Evolutionary conservation across 1,140 invertebrate species (phyloP), one percentile per base, ranked within the genome.

Genomic region (Microvelia longipes): DNA sequence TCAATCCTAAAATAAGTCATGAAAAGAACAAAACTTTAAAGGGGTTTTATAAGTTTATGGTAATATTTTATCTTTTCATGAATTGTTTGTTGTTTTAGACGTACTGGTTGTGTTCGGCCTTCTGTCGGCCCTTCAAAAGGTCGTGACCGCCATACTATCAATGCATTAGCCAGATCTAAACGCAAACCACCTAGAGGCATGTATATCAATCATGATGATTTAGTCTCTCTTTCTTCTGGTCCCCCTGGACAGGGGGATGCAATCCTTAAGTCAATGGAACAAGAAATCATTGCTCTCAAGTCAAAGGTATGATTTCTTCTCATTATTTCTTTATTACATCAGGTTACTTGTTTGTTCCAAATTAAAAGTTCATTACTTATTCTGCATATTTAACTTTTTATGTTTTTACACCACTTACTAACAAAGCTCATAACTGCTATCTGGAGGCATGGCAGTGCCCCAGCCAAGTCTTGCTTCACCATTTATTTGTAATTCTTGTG

Each of bases 181-280:
- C 86, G 93, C 77, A 92, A 92, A 78, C 91, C 95, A 72, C 95
- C 95, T 29, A 87, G 91, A 73, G 95, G 95, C 79, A 96, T 98
- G 89, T 93, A 94, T 82, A 90, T 98, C 78, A 96, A 95, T 84
- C 91, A 96, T 79, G 94, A 97, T 80, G 95, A 97, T 84, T 85
- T 98, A 75, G 70, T 91, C 70, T 87, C 90, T 66, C 87, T 97
- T 82, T 94, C 93, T 35, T 87, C 86, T 64, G 79, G 84, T 76
- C 81, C 86, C 75, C 82, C 85, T 28, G 83, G 82, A 71, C 82
- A 84, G 72, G 87, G 88, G 75, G 90, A 91, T 75, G 86, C 90
- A 75, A 88, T 94, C 79, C 85, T 98, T 71, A 90, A 90, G 82
- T 87, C 89, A 73, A 90, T 96, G 84, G 94, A 97, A 80, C 86